Evolutionary conservation across 2,113 vertebrate genomes (phyloP).

Genomic region (Aplodontia rufa): DNA sequence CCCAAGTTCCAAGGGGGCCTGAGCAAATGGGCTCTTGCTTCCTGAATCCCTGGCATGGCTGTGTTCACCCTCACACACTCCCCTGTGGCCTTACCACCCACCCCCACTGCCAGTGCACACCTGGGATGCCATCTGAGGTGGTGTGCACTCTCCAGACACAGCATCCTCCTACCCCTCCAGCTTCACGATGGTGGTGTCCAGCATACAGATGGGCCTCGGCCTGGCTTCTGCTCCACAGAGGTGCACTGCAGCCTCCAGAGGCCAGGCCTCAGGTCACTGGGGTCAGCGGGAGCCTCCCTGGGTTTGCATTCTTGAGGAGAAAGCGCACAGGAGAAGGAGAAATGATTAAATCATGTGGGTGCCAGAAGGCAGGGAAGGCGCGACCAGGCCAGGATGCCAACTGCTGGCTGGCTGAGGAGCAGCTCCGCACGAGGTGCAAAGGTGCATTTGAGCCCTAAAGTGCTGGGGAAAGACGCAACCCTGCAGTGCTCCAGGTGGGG

Average conservation of each 20-base stretch:
- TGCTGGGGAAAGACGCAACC: too few species aligned
- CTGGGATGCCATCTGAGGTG: neutral
- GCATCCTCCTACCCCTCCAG: neutral
- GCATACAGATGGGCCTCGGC: neutral
- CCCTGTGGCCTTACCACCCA: neutral
- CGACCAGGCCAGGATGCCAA: neutral
- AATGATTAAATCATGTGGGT: too few species aligned
- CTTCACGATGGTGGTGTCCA: neutral
- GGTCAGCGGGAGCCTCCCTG: neutral
- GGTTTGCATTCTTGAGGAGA: neutral
- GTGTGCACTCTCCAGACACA: neutral
- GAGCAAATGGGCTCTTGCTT: neutral
- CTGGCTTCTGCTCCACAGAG: neutral
- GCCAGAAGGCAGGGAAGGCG: too few species aligned
- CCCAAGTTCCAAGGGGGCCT: too few species aligned
- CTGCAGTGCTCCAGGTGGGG: neutral
- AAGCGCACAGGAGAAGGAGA: neutral
- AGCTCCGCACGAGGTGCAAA: neutral
- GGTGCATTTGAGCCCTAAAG: neutral
- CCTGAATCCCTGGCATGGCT: neutral
- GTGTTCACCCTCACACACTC: accelerated
- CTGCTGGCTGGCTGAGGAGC: too few species aligned
- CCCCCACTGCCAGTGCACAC: neutral
- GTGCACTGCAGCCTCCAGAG: accelerated
- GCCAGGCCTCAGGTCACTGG: neutral